Base-by-base conservation (phyloP, 2,797 vertebrate genomes). In the Prunella strophiata region DNA sequence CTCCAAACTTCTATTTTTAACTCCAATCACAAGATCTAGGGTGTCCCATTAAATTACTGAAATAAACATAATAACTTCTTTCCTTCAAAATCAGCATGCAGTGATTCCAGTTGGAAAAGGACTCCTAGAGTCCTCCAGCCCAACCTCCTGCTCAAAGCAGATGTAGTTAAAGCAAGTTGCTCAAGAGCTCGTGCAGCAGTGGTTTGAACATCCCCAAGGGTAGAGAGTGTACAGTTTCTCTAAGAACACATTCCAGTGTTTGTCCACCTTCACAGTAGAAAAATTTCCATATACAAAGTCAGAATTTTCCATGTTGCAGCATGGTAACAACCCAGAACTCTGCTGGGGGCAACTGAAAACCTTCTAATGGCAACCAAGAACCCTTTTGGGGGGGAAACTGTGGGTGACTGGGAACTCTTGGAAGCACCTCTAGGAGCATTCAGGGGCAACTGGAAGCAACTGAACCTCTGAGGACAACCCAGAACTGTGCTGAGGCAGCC, bases 321-420 rank as follows among this genome's bases (percentile, higher is more conserved):
- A 42, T 3, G 5, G 7, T 13, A 59, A 54, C 16, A 73, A 67
- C 10, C 1, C 32, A 67, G 7, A 73, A 61, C 22, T 25, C 19
- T 43, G 8, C 14, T 5, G 11, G 15, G 14, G 27, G 4, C 30
- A 61, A 48, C 47, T 29, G 34, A 52, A 42, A 78, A 48, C 5
- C 19, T 18, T 18, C 11, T 29, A n/a, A 48, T 5, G 8, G 47
- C 34, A 78, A 26, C 5, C 2, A 72, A 59, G 5, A 42, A 42
- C 23, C 16, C 5, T 66, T 52, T 32, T 0, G 0, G 5, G 5
- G 21, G 2, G 10, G 8, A 40, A 78, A 42, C 59, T 16, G 8
- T 22, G 27, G 22, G 6, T 54, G 48, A 36, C 30, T 72, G 34
- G 13, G 16, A 43, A 54, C 9, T 43, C 59, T 30, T 61, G 16